phyloP scores from a whole-genome alignment of 2,797 vertebrate species.

The Urophycis tenuis region DNA sequence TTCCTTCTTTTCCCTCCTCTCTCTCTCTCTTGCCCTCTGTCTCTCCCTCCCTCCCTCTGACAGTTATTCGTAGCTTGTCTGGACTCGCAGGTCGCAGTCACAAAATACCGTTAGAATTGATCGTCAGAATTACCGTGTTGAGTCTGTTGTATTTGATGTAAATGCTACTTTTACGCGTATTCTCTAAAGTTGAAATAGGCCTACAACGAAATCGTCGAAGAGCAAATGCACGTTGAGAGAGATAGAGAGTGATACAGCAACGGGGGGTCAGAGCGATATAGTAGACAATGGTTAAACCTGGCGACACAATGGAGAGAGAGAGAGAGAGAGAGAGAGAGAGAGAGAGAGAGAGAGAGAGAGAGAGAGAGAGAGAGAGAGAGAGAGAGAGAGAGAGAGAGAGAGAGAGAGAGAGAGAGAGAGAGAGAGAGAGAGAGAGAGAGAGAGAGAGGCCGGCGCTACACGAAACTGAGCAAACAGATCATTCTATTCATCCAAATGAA shows the following conservation, averaged over 20 bases:
- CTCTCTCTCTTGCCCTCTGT: not conserved
- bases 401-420: not conserved
- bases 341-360: too few relatives aligned
- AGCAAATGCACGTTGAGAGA: not conserved
- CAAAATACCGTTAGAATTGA: slow-evolving; percentile 56
- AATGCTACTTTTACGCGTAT: too few relatives aligned
- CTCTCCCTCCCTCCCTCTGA: slow-evolving; percentile 1
- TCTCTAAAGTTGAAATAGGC: not conserved
- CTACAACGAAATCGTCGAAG: not conserved
- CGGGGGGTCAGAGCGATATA: not conserved
- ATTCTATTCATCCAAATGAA: not conserved
- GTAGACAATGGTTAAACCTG: not conserved
- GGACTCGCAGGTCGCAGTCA: slow-evolving; percentile 32
- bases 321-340: not conserved
- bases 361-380: not conserved
- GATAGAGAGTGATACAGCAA: not conserved
- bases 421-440: not conserved
- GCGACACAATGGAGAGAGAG: not conserved
- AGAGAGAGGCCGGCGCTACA: too few relatives aligned
- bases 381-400: not conserved
- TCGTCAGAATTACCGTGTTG: not conserved
- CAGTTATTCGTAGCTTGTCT: slow-evolving; percentile 24
- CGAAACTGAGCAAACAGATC: not conserved
- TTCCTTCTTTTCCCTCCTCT: not conserved
- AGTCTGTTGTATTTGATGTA: too few relatives aligned